phyloP scores from a whole-genome alignment of 2,888 invertebrate species.

The Osmoderma eremita region DNA sequence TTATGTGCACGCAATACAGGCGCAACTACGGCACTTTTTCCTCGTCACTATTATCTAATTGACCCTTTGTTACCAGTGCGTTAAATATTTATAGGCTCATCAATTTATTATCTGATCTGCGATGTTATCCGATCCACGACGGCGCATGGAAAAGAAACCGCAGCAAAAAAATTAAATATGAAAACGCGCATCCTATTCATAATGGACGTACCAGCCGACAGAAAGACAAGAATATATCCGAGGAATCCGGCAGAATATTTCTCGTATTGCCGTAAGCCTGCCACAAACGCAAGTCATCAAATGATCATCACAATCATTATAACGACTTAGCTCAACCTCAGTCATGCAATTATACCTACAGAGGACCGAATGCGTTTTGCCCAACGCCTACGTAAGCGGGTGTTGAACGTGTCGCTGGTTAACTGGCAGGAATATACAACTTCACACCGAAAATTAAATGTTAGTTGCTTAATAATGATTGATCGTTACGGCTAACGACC shows the following conservation, averaged over 20 bases:
- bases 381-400: conserved; percentile 35
- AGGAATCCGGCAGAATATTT: conserved; percentile 49
- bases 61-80: neutral
- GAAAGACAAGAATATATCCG: conserved; percentile 41
- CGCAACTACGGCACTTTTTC: neutral
- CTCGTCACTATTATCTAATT: conserved; percentile 5
- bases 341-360: conserved; percentile 56
- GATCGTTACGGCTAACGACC: conserved; percentile 56
- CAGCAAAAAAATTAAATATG: conserved; percentile 31
- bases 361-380: conserved; percentile 49
- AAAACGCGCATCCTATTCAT: conserved; percentile 20
- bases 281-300: conserved; percentile 56
- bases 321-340: conserved; percentile 55
- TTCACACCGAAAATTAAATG: conserved; percentile 55
- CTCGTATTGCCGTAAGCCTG: conserved; percentile 51
- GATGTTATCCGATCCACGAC: conserved; percentile 7
- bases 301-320: conserved; percentile 57
- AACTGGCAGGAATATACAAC: conserved; percentile 49
- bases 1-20: neutral
- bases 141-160: neutral
- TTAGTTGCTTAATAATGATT: conserved; percentile 58
- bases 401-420: conserved; percentile 49
- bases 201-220: conserved; percentile 31
- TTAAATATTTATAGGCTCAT: conserved; percentile 28
- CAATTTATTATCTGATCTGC: conserved; percentile 10